Evolutionary conservation across 2,797 vertebrate genomes (phyloP).

Genomic region (Poecile montanus): DNA sequence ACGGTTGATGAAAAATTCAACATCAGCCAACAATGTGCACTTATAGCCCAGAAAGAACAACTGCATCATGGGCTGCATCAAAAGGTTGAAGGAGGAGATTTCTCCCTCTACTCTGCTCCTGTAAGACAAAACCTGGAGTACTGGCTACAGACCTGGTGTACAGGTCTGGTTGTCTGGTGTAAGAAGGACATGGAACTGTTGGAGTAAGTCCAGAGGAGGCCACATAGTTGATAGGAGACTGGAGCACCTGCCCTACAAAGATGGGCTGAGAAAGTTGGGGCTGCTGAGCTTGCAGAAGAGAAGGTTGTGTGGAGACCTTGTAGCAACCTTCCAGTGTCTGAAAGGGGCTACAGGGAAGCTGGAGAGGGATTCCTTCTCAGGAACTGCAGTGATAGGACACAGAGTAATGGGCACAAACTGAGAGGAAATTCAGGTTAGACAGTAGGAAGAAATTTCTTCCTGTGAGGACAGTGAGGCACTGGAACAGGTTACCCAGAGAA

Average conservation of each 20-base stretch:
- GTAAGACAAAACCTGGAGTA: not conserved
- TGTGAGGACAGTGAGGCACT: not conserved
- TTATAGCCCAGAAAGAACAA: not conserved
- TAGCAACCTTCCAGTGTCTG: not conserved
- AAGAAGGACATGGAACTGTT: not conserved
- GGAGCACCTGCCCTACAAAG: not conserved
- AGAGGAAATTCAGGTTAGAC: not conserved
- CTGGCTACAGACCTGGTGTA: not conserved
- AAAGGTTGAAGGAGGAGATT: not conserved
- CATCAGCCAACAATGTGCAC: not conserved
- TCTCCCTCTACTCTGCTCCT: not conserved
- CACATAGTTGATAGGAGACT: fast-evolving
- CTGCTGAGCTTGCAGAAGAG: not conserved
- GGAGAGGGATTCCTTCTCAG: not conserved
- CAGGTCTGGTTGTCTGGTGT: too few relatives aligned
- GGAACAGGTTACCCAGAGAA: not conserved
- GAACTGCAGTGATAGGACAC: not conserved
- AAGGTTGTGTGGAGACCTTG: not conserved
- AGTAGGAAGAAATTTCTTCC: not conserved
- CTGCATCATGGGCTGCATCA: not conserved
- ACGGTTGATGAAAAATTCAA: not conserved
- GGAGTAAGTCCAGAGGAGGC: not conserved
- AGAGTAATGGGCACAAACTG: not conserved
- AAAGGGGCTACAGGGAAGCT: not conserved
- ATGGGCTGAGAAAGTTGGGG: not conserved